Evolutionary conservation across 2,797 vertebrate species (phyloP), one percentile per base, ranked within the genome.

Genomic region (Podarcis lilfordi): DNA sequence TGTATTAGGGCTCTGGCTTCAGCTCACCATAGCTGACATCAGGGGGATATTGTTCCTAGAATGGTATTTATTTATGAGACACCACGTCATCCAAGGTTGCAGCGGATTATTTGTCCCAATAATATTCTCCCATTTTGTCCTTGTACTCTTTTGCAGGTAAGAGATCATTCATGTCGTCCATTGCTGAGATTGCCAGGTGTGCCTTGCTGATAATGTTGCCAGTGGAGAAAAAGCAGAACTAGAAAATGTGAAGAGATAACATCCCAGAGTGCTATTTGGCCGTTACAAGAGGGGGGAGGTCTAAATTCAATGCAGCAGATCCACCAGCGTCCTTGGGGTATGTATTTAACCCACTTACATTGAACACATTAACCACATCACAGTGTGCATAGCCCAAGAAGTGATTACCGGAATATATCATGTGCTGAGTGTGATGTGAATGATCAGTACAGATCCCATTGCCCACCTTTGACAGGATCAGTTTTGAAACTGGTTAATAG

Each of bases 11-110:
- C n/a, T 66, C 15, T 74, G 59, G n/a, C 77, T 75, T n/a, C 8
- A 8, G 29, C 32, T 40, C 40, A 45, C 13, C 9, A n/a, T 45
- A 35, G n/a, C 23, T 55, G n/a, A 55, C 11, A 23, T 85, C 82
- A 90, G 59, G 32, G 32, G 55, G 37, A 59, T 61, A 76, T 85
- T 87, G 82, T 90, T 87, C 43, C 45, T 55, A 43, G 71, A 75
- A 87, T 21, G 29, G n/a, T 11, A 66, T 45, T 55, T 32, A 59
- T 66, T 75, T 69, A 80, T 75, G 43, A 75, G 5, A 40, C 29
- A 68, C 32, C 19, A 11, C 8, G 27, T 1, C 72, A 66, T 35
- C 27, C 55, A 84, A n/a, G n/a, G 27, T 61, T 74, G 69, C 3
- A 23, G 19, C 7, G n/a, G 66, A 35, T 43, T 8, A 9, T 37